Conservation (phyloP, 2,797 vertebrate genomes). For the Bufotes viridis region DNA sequence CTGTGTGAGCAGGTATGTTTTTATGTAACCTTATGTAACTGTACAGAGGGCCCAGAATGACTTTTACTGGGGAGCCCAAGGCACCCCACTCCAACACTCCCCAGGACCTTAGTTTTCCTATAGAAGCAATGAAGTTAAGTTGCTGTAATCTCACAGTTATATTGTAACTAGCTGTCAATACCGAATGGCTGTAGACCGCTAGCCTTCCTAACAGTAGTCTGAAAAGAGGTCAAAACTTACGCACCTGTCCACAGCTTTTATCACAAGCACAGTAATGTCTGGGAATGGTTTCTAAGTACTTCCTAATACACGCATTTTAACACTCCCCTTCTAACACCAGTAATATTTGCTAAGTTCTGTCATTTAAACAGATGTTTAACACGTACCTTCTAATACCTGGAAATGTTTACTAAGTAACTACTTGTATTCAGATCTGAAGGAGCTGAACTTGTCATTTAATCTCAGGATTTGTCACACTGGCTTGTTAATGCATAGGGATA, state of each 20-base stretch:
- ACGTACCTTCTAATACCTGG: neutral
- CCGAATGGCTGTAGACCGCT: neutral
- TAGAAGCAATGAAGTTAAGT: too few species aligned
- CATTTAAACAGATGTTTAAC: conserved; percentile 3
- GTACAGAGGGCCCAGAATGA: too few species aligned
- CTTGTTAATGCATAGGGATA: neutral
- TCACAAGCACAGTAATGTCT: conserved; percentile 17
- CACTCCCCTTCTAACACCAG: neutral
- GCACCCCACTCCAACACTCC: too few species aligned
- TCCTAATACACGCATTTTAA: neutral
- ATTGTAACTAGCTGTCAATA: neutral
- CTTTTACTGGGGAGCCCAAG: too few species aligned
- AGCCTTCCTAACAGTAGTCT: neutral
- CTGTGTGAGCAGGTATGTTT: too few species aligned
- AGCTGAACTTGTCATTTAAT: neutral
- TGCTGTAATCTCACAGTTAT: too few species aligned
- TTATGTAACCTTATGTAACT: too few species aligned
- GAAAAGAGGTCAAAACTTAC: neutral
- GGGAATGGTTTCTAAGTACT: neutral
- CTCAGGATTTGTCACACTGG: neutral
- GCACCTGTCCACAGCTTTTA: conserved; percentile 33
- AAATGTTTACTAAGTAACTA: neutral
- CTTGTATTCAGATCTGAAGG: neutral
- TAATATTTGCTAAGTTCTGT: neutral
- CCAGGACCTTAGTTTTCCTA: too few species aligned